Evolutionary conservation across 2,888 invertebrate genomes (phyloP), one percentile per base, ranked within the genome.

Genomic region (Habrosyne pyritoides): DNA sequence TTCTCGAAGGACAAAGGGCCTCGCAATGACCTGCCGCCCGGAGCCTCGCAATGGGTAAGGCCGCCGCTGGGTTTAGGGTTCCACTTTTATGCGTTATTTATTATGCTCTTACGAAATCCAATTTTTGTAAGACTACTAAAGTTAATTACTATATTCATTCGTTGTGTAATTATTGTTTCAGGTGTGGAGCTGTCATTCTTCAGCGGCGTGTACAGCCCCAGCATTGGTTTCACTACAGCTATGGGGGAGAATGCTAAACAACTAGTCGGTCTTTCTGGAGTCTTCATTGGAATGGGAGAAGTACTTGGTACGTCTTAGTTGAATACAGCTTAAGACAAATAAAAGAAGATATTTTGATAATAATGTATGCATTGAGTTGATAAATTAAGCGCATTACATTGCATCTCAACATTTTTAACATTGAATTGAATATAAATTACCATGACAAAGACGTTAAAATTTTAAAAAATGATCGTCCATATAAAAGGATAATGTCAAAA

Each of bases 131-230:
- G n/a, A n/a, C n/a, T n/a, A n/a, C n/a, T n/a, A n/a, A n/a, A n/a
- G n/a, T n/a, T n/a, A n/a, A n/a, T n/a, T n/a, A n/a, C n/a, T n/a
- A n/a, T n/a, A n/a, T n/a, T n/a, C n/a, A n/a, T n/a, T 28, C 14
- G 12, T 8, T 14, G 7, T n/a, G 2, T 56, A 62, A 49, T 21
- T 14, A 66, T 63, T 59, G 59, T 78, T 81, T 56, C 83, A 97
- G 98, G 99, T 22, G 89, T 99, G 55, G 98, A 98, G 80, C 86
- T 98, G 47, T 98, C 98, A 0, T 99, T 99, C 93, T 99, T 97
- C 93, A 98, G 98, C 77, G 98, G 98, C 0, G 98, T 99, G 0
- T 99, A 99, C 90, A 97, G 99, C 28, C 94, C 98, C 0, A 96
- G 97, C 67, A 96, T 99, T 63, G 98, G 98, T 0, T 97, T 97